phyloP scores from a whole-genome alignment of 2,888 invertebrate genomes.

The Metacarcinus magister region DNA sequence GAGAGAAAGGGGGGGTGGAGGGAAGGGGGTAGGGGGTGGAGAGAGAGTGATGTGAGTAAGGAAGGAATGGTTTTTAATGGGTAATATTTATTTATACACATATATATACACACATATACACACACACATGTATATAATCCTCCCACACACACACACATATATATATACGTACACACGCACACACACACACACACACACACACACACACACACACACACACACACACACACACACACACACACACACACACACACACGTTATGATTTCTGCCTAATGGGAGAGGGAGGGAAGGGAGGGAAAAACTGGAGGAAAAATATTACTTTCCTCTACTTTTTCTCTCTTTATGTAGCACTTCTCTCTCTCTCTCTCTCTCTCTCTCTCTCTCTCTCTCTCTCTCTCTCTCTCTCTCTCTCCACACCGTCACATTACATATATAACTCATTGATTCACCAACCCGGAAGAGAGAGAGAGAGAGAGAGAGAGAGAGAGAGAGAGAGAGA shows the following conservation, averaged over 20 bases:
- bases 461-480: too few species aligned
- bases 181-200: slow-evolving; percentile 52
- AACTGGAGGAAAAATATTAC: too few species aligned
- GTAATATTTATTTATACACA: background rate
- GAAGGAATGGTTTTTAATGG: background rate
- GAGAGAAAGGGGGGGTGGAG: background rate
- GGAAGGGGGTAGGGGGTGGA: too few species aligned
- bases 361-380: too few species aligned
- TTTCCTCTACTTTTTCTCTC: too few species aligned
- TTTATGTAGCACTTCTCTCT: too few species aligned
- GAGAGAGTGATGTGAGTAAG: background rate
- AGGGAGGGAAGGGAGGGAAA: too few species aligned
- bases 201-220: slow-evolving; percentile 31
- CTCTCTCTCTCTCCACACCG: background rate
- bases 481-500: too few species aligned
- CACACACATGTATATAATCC: slow-evolving; percentile 21
- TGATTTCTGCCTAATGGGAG: too few species aligned
- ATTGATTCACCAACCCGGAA: too few species aligned
- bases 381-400: too few species aligned
- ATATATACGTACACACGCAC: slow-evolving; percentile 55
- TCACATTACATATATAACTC: background rate
- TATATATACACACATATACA: slow-evolving; percentile 57
- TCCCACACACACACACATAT: slow-evolving; percentile 58
- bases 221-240: background rate
- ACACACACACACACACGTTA: background rate